Conservation (phyloP, 2,888 invertebrate species). For the Phasia obesa region DNA sequence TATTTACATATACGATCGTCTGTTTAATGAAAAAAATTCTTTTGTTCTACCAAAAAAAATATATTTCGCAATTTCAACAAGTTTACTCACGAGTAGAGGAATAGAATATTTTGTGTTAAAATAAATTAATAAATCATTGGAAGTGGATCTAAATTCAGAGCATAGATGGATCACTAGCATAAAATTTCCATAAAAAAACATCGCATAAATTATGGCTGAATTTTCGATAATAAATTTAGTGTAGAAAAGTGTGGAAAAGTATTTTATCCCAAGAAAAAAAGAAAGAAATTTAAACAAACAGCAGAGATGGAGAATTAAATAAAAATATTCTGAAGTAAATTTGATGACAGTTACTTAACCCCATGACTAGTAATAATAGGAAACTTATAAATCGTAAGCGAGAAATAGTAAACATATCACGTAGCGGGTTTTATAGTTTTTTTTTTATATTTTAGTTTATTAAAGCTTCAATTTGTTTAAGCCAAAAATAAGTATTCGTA, state of each 20-base stretch:
- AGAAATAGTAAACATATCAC: no score
- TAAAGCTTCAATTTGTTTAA: no score
- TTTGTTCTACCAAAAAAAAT: conserved; percentile 12
- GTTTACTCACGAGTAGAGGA: not conserved
- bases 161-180: not conserved
- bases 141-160: conserved; percentile 6
- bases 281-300: no score
- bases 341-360: no score
- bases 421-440: no score
- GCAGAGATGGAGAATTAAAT: no score
- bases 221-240: conserved; percentile 46
- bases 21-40: conserved; percentile 41
- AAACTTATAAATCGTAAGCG: no score
- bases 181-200: conserved; percentile 30
- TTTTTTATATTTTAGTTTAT: no score
- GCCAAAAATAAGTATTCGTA: no score
- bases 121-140: not conserved
- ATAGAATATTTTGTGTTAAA: conserved; percentile 12
- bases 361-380: no score
- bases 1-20: conserved; percentile 29
- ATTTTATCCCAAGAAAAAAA: conserved; percentile 26
- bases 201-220: conserved; percentile 46
- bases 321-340: no score
- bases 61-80: conserved; percentile 27
- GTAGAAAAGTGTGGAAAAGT: conserved; percentile 26